Conservation (phyloP, 2,797 vertebrate genomes). For the Furcifer pardalis region DNA sequence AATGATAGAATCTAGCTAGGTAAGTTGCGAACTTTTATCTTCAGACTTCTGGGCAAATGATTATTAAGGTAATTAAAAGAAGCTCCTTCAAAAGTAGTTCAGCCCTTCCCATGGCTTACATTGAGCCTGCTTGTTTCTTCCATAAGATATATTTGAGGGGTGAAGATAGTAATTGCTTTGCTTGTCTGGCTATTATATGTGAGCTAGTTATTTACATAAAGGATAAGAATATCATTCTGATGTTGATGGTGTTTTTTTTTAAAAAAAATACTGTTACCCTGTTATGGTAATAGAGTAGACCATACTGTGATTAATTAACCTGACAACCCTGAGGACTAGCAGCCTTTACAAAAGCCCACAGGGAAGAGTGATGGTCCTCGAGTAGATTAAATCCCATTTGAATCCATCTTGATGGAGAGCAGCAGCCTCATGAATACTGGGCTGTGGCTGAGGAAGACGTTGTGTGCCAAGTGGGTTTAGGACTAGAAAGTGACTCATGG, state of each 20-base stretch:
- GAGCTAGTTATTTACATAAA: not conserved
- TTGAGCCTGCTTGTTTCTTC: not conserved
- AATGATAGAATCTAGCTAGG: not conserved
- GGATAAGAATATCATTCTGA: not conserved
- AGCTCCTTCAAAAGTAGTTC: not conserved
- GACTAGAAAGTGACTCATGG: no score
- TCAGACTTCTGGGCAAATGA: not conserved
- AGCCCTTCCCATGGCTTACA: not conserved
- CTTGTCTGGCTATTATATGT: not conserved
- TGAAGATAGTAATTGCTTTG: not conserved
- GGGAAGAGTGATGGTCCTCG: no score
- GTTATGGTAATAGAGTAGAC: no score
- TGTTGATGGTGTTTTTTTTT: not conserved
- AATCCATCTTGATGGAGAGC: no score
- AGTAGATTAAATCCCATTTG: no score
- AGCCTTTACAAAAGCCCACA: no score
- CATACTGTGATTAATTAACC: no score
- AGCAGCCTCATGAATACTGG: no score
- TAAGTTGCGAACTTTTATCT: not conserved
- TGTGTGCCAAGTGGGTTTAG: no score
- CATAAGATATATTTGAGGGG: not conserved
- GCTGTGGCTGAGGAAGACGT: no score
- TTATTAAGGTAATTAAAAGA: slow-evolving; percentile 5
- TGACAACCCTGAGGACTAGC: no score
- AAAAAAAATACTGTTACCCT: no score